Base-by-base conservation (phyloP, 2,888 invertebrate species). In the Hecatera dysodea region DNA sequence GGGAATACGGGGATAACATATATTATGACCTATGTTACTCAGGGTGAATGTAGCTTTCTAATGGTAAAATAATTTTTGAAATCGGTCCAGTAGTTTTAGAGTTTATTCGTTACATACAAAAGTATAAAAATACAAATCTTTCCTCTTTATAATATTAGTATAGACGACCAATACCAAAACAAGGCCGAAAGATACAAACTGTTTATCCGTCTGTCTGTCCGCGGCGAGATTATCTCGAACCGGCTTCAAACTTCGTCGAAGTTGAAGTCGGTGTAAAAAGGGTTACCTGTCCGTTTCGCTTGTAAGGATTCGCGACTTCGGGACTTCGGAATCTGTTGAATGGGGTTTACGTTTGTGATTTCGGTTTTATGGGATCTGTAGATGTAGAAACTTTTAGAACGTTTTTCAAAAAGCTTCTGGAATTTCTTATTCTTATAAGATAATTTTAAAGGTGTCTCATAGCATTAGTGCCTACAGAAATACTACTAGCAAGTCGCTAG, bases 221-320 rank as follows among this genome's bases (percentile, higher is more conserved):
- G 72, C 52, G 27, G 57, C 56, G 36, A 72, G 74, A 84, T 80
- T 82, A 84, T 74, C 73, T 72, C 50, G 50, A 27, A 68, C 75
- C 75, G 71, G 66, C 72, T 74, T 77, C 70, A 84, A 78, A 84
- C 72, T 84, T 77, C 9, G 53, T 67, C 66, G 59, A 76, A 66
- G 27, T 80, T 56, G 65, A 72, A 80, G 61, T 55, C 67, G 66
- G 78, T 72, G 36, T 81, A 81, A 79, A 81, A 81, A 81, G 71
- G 80, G 76, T 75, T 78, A 68, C 68, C 67, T 69, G 75, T 81
- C 78, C 57, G 70, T 67, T 78, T 78, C 57, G 78, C 67, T 72
- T 64, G 61, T 60, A 61, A 24, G 39, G 61, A 77, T 75, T 59
- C 22, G 44, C 44, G 42, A 60, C 53, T 75, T 68, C 60, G 60